Percentiles rank a stretch among this genome's conserved stretches.
These are phyloP conservation scores for Sericinus montela DNA, from an alignment of 2,888 invertebrate genomes.

Conservation along the genomic window DNA sequence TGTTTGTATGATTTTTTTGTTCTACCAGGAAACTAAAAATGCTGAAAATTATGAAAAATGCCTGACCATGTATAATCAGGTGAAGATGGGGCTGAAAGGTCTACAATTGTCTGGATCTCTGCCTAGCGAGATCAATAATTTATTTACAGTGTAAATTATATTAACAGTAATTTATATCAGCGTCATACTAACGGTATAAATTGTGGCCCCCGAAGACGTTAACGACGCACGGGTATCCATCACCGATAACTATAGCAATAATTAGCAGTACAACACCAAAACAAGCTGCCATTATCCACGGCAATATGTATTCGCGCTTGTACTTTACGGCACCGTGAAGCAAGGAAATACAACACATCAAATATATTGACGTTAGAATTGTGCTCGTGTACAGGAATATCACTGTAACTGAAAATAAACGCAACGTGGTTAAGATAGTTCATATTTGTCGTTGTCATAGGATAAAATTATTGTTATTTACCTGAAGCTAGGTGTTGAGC, in stretches of 20 bases:
- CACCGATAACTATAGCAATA: constrained; percentile 52
- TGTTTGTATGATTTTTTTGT: too few relatives aligned
- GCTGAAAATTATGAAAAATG: too few relatives aligned
- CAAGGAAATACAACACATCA: constrained; percentile 69
- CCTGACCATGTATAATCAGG: too few relatives aligned
- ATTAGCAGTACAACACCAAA: constrained; percentile 55
- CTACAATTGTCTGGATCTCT: too few relatives aligned
- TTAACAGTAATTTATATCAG: too few relatives aligned
- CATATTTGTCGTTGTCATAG: too few relatives aligned
- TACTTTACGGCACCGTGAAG: constrained; percentile 70
- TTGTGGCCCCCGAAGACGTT: constrained; percentile 65
- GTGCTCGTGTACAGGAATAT: constrained; percentile 69
- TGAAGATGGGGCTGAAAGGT: too few relatives aligned
- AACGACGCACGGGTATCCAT: constrained; percentile 59
- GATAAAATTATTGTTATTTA: constrained; percentile 24
- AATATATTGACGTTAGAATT: constrained; percentile 62
- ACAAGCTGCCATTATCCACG: constrained; percentile 68
- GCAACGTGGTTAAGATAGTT: not conserved
- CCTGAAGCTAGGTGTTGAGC: constrained; percentile 72
- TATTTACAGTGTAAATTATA: too few relatives aligned
- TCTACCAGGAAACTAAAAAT: too few relatives aligned
- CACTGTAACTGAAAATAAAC: constrained; percentile 57
- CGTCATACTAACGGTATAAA: constrained; percentile 60
- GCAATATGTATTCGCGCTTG: constrained; percentile 65
- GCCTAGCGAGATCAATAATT: too few relatives aligned